Evolutionary conservation across 2,888 invertebrate species (phyloP), one percentile per base, ranked within the genome.

Genomic region (Cheilosia scutellata): DNA sequence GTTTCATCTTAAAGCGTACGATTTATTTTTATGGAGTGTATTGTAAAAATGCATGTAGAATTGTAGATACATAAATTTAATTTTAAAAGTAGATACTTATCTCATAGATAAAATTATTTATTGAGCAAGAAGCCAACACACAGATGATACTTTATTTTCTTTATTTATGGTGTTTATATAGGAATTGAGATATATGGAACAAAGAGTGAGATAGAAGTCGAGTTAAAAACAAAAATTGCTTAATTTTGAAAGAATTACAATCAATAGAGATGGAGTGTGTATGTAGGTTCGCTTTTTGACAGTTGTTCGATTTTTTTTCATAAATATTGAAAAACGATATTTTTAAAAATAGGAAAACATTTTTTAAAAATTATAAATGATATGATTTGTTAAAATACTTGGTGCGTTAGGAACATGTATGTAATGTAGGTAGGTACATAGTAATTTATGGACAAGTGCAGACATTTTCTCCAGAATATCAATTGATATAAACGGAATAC

Each of bases 31-130:
- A 44, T 16, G 47, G 7, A 2, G 20, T 5, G 47, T 9, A 47
- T 20, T 20, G 47, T 7, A 20, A 47, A 47, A 47, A 47, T 37
- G 11, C 11, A 33, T 0, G 33, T 33, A 33, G n/a, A n/a, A n/a
- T n/a, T 0, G 9, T 33, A 33, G 0, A 2, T 33, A 33, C n/a
- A 33, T 53, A n/a, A n/a, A 5, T 53, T 42, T 37, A 25, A 53
- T 51, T 66, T 65, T 29, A n/a, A 72, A 60, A 68, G 55, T 33
- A 66, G 60, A 33, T 33, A 66, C 66, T 72, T 68, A 83, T 77
- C 72, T 77, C 49, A 62, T 57, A 77, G 72, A 83, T 83, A 78
- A 77, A 72, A 68, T 74, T 78, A 63, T 80, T 74, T 68, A 78
- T 70, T 60, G 53, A 78, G 47, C 49, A 55, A 31, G 62, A 13